Evolutionary conservation across 2,797 vertebrate genomes (phyloP), one percentile per base, ranked within the genome.

Genomic region (Gastrophryne carolinensis): DNA sequence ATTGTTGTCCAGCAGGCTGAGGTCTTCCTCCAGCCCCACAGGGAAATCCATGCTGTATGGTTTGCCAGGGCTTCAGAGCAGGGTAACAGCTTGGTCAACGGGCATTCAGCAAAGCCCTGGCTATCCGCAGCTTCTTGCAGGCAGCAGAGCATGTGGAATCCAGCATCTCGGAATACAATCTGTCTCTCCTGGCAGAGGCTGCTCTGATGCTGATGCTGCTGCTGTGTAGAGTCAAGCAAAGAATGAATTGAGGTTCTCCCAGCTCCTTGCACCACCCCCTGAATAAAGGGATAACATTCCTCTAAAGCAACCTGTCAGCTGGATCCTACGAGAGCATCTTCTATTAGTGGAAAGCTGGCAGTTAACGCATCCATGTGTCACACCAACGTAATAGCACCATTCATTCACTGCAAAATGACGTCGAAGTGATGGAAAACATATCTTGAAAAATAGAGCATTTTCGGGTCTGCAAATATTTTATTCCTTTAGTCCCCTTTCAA

Each of bases 21-120:
- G 30, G 29, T 34, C 61, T 1, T 73, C 32, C 4, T 39, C 76
- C 37, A 49, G 41, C 41, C 81, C 77, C 29, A n/a, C 15, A n/a
- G 71, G 62, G 19, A 81, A 80, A 68, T 83, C 79, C 75, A 82
- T 82, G 27, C 27, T 73, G 57, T 13, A 3, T 15, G 56, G 34
- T 26, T 30, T 41, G 49, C 29, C 35, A 57, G 26, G 11, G 27
- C 19, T 37, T 47, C 27, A 49, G 3, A 17, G 4, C 34, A 35
- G 1, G 49, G 54, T 35, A 62, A n/a, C 24, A 6, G 2, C 9
- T 11, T 49, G 39, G 27, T 35, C 9, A 10, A 2, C 37, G 64
- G 41, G 11, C 23, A 64, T 50, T 27, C 56, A 44, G 62, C 49
- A 34, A n/a, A 30, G 41, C 27, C 23, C 39, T 2, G 35, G n/a